Evolutionary conservation across 2,797 vertebrate genomes (phyloP).

Genomic region (Pogonophryne albipinna): DNA sequence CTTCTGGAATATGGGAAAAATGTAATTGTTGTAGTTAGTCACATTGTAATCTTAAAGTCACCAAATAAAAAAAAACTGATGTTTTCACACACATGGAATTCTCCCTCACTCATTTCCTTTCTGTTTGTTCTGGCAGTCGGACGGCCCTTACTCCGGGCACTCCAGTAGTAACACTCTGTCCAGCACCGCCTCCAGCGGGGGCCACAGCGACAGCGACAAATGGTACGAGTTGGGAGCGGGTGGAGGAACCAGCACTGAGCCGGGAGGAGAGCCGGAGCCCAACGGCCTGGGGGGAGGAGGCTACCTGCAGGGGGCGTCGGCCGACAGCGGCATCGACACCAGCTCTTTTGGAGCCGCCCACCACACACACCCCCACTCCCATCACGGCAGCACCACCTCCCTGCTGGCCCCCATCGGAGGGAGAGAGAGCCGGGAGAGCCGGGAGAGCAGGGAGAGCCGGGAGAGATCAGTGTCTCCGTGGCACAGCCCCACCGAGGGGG

Average conservation of each 20-base stretch:
- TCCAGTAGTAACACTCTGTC: constrained; percentile 99
- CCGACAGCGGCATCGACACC: constrained; percentile 95
- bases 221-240: constrained; percentile 95
- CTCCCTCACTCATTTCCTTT: not conserved
- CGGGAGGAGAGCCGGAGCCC: constrained; percentile 88
- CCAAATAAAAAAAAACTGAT: not conserved
- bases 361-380: constrained; percentile 76
- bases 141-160: constrained; percentile 96
- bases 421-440: constrained; percentile 80
- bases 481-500: constrained; percentile 95
- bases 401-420: constrained; percentile 87
- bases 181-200: constrained; percentile 95
- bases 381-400: constrained; percentile 90
- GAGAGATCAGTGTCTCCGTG: constrained; percentile 88
- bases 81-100: constrained; percentile 1
- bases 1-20: not conserved
- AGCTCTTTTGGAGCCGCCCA: constrained; percentile 89
- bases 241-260: constrained; percentile 85
- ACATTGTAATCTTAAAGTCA: not conserved
- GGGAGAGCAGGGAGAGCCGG: constrained; percentile 79
- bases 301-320: constrained; percentile 94
- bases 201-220: constrained; percentile 95
- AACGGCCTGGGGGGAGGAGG: constrained; percentile 91
- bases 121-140: constrained; percentile 82
- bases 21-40: not conserved